Base-by-base conservation (phyloP, 2,888 invertebrate genomes). In the Sminthurides aquaticus region DNA sequence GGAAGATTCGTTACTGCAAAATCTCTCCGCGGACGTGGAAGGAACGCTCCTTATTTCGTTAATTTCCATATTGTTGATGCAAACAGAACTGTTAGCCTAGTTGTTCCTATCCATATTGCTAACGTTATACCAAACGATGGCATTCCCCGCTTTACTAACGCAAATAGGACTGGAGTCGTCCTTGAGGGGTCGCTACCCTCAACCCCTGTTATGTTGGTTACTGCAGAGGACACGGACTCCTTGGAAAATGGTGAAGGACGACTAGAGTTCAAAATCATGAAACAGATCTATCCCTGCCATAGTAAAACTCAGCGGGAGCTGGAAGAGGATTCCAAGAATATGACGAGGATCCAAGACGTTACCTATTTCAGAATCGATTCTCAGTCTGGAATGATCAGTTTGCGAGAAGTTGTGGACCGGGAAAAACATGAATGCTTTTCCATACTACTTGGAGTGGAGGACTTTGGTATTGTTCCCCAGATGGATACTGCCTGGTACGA, bases 391-490 rank as follows among this genome's bases (percentile, higher is more conserved):
- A 74, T 88, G 24, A 86, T 92, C 56, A 87, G 85, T 0, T 89
- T 89, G 0, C 82, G 82, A 0, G 82, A 83, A 49, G 77, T 83
- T 0, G 77, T 92, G 34, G 91, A 92, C 77, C 82, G 91, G 0
- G 92, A 92, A 77, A 81, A 81, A 0, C 86, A 87, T 75, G 84
- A 84, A 18, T 83, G 84, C 48, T 91, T 90, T 76, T 87, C 87
- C n/a, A 80, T 92, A 62, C 85, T 90, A 11, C 78, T 91, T 2
- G 83, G 87, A n/a, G 90, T 89, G 3, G 84, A 86, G 52, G 91
- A 92, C 76, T 82, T 85, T 66, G 91, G 91, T 0, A 83, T 84
- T 56, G 90, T 90, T 0, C 85, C 87, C 15, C 89, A 90, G 67
- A 71, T 69, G n/a, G 70, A 74, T 25, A 67, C 71, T 1, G 67